phyloP scores from a whole-genome alignment of 2,888 invertebrate species.

The Willowsia nigromaculata region DNA sequence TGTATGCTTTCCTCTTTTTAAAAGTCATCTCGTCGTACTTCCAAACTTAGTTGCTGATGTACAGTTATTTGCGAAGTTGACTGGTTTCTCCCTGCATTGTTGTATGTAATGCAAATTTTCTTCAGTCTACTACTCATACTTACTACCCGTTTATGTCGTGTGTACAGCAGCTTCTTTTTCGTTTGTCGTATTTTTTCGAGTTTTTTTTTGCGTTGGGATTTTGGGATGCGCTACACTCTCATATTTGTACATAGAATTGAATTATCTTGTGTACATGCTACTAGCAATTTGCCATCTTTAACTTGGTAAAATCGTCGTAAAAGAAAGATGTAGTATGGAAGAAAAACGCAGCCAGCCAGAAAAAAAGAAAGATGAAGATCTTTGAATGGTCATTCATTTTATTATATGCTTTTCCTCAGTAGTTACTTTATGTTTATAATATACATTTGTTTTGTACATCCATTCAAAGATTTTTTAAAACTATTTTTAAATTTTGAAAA shows the following conservation, averaged over 20 bases:
- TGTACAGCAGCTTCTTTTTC: not conserved
- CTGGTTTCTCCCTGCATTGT: constrained; percentile 46
- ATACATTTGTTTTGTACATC: no score
- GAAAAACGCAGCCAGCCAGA: constrained; percentile 10
- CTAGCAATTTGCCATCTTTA: not conserved
- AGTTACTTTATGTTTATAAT: not conserved
- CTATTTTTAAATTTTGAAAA: no score
- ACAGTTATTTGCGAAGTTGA: constrained; percentile 63
- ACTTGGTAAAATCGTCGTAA: constrained; percentile 4
- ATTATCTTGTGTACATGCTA: not conserved
- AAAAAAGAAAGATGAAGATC: not conserved
- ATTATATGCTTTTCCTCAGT: not conserved
- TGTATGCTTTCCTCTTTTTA: constrained; percentile 23
- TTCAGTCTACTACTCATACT: not conserved
- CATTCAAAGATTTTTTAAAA: no score
- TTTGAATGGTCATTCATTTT: constrained; percentile 33
- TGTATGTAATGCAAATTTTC: not conserved
- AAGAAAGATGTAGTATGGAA: not conserved
- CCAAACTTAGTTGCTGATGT: constrained; percentile 46
- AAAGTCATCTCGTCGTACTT: constrained; percentile 45
- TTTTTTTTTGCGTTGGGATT: not conserved
- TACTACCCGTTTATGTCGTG: not conserved
- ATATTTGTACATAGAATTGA: not conserved
- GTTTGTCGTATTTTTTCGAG: not conserved
- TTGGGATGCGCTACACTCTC: not conserved